Conservation (phyloP, 2,888 invertebrate species). For the Syrista parreyssii region DNA sequence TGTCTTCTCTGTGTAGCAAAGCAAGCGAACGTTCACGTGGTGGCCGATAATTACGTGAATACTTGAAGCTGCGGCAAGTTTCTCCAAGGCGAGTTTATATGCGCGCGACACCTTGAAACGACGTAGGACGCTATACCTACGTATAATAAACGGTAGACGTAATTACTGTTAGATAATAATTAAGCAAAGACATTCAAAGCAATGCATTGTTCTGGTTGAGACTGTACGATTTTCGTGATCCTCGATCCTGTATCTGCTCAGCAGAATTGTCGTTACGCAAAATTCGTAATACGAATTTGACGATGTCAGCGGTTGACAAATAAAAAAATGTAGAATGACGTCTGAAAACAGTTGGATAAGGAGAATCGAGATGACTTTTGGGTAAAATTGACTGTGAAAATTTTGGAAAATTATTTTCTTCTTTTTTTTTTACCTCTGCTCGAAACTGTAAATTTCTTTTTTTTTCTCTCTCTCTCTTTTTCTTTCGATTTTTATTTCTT, state of each 20-base stretch:
- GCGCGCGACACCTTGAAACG: background rate
- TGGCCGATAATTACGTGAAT: conserved; percentile 44
- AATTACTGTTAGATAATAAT: background rate
- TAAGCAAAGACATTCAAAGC: background rate
- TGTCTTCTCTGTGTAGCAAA: background rate
- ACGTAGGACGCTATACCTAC: no score
- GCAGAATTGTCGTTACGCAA: background rate
- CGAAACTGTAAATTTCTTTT: no score
- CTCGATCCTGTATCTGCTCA: background rate
- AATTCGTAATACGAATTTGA: background rate
- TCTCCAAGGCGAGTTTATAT: background rate
- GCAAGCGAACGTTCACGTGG: conserved; percentile 10
- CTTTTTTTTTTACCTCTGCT: no score
- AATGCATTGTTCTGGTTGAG: no score
- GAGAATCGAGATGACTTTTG: no score
- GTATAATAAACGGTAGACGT: background rate
- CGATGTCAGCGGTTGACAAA: background rate
- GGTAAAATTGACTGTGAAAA: background rate
- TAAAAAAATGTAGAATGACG: background rate
- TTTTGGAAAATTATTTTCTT: background rate
- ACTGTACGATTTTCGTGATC: background rate
- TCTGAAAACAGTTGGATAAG: no score
- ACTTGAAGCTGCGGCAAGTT: conserved; percentile 13
- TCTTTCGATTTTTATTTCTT: no score
- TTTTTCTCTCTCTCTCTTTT: no score